Conservation (phyloP, 2,113 vertebrate genomes). For the Colistium nudipinnis region DNA sequence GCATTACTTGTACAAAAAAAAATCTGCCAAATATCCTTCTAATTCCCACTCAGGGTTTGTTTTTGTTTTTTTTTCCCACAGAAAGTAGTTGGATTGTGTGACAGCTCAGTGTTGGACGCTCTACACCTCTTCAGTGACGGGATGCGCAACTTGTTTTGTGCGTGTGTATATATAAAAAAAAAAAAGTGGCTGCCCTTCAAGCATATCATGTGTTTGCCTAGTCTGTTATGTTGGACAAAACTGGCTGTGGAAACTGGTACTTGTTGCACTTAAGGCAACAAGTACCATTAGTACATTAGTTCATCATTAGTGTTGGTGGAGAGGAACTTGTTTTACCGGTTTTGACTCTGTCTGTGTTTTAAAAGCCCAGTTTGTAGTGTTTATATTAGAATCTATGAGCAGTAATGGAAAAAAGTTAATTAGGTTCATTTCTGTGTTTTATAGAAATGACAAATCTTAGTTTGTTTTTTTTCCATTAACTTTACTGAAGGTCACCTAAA, state of each 20-base stretch:
- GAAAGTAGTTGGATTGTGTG: constrained; percentile 16
- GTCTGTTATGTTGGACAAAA: constrained; percentile 28
- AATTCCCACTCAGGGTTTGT: not conserved
- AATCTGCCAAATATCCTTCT: not conserved
- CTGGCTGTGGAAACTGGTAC: constrained; percentile 14
- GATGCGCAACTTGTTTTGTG: constrained; percentile 24
- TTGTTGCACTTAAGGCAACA: constrained; percentile 11
- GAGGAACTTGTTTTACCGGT: not conserved
- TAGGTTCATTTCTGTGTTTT: not conserved
- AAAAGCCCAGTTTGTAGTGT: not conserved
- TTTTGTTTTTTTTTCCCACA: too few species aligned
- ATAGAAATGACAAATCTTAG: too few species aligned
- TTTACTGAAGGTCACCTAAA: too few species aligned
- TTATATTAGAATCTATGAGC: not conserved
- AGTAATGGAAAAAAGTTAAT: too few species aligned
- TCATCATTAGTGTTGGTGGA: not conserved
- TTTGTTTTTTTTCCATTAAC: too few species aligned
- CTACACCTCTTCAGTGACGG: constrained; percentile 26
- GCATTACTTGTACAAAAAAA: not conserved
- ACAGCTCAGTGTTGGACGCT: constrained; percentile 23
- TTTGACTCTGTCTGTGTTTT: not conserved
- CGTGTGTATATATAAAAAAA: too few species aligned
- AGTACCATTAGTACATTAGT: not conserved
- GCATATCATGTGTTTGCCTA: constrained; percentile 26
- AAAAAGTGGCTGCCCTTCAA: constrained; percentile 34